Base-by-base conservation (phyloP, 2,113 vertebrate species). In the Misgurnus mizolepis region DNA sequence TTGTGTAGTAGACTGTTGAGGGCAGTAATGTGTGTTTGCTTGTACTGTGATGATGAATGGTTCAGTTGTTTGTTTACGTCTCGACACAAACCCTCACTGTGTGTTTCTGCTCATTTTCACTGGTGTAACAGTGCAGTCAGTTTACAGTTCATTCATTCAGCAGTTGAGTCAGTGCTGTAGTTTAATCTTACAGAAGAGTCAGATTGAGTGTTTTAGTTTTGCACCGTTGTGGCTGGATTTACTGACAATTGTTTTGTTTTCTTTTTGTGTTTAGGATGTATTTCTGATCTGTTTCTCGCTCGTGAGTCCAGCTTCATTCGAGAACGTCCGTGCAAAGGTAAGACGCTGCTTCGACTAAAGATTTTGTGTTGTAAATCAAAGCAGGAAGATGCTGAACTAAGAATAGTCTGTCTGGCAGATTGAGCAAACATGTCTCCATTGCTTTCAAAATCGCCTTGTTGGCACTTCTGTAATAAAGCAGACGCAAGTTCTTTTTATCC, bases 281-380 rank as follows among this genome's bases (percentile, higher is more conserved):
- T 99, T 99, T 92, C 92, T 99, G 91, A 98, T 99, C 89, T 99
- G 97, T 91, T 99, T 99, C 87, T 99, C 97, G 66, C 94, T 99
- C 0, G 97, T 99, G 92, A 99, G 97, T 85, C 98, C 98, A 5
- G 96, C 97, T 15, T 99, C 98, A 50, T 98, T 98, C 89, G 98
- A 99, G 93, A 99, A 99, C 80, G 97, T 99, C 88, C 96, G 97
- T 80, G 96, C 97, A 82, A 99, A 99, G 95, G 97, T 98, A 79
- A 92, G 91, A 5, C 1, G 43, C 43, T 2, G 10, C 14, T 34
- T 3, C 47, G 27, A n/a, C 18, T 64, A n/a, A 4, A 40, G 9
- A 39, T 27, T n/a, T 17, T 6, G 7, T 17, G 17, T 17, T 22
- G 62, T 49, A 17, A 50, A 47, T 64, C n/a, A 83, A 55, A 78